A percentile compares a stretch with the other conserved stretches of the same genome.
These are phyloP conservation scores for Myiozetetes cayanensis DNA, from an alignment of 2,113 vertebrate genomes.

Conservation along the genomic window DNA sequence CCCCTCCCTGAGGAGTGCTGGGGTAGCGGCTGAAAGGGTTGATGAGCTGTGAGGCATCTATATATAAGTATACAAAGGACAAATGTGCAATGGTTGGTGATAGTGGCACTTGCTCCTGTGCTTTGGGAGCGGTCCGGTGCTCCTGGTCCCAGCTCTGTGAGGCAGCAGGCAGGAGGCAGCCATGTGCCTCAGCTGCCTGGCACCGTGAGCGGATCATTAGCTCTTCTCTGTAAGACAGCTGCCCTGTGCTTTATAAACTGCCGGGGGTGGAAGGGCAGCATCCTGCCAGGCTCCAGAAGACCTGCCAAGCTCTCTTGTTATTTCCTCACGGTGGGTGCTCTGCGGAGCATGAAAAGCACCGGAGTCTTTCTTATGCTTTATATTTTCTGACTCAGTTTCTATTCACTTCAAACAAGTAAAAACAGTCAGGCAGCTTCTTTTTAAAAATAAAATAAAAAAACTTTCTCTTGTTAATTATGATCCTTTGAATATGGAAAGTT, in stretches of 20 bases:
- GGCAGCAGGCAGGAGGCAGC: neutral
- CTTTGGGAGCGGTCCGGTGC: rapidly evolving
- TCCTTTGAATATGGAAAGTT: neutral
- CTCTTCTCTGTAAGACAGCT: neutral
- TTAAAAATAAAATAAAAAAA: neutral
- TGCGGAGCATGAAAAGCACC: neutral
- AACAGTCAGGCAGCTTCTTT: neutral
- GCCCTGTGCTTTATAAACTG: neutral
- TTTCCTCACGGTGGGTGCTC: neutral
- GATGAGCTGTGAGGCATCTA: neutral
- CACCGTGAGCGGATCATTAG: rapidly evolving
- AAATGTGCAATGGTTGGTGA: neutral
- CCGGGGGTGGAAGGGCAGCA: neutral
- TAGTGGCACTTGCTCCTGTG: neutral
- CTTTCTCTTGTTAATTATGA: neutral
- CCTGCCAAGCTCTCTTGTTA: neutral
- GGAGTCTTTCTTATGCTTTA: neutral
- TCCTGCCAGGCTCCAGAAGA: neutral
- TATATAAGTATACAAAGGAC: neutral
- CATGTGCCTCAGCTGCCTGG: neutral
- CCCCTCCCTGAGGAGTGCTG: rapidly evolving
- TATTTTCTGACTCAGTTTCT: neutral
- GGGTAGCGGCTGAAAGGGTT: rapidly evolving
- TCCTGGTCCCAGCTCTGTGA: neutral
- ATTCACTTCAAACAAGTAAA: neutral